A percentile compares a stretch with the other conserved stretches of the same genome.
Evolutionary conservation across 2,797 vertebrate species (phyloP).

Genomic region (Avahi laniger): DNA sequence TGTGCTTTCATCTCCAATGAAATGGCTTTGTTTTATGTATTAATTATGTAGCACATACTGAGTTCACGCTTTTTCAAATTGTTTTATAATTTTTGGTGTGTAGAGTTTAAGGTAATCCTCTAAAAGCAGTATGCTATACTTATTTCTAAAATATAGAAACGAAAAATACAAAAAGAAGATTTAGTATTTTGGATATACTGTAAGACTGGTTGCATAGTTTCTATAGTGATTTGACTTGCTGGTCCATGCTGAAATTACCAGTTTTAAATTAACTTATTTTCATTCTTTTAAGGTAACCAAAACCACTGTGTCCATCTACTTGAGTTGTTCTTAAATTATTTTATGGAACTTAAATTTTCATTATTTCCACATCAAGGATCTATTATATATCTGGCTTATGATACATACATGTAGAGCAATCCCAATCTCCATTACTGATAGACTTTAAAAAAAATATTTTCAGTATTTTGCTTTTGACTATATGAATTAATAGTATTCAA

Average conservation of each 20-base stretch:
- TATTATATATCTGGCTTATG: background rate
- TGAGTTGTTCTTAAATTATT: background rate
- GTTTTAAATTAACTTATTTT: conserved; percentile 11
- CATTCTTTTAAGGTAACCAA: background rate
- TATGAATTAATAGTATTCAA: background rate
- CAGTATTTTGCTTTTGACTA: background rate
- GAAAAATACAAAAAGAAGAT: background rate
- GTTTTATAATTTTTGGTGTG: background rate
- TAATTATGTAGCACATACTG: background rate
- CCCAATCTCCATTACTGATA: background rate
- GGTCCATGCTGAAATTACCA: background rate
- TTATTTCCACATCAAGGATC: background rate
- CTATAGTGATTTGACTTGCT: background rate
- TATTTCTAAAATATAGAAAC: background rate
- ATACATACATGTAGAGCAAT: background rate
- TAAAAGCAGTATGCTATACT: background rate
- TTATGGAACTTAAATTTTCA: background rate
- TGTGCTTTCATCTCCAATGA: background rate
- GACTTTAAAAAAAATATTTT: background rate
- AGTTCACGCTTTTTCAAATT: background rate
- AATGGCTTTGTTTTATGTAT: background rate
- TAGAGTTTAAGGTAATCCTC: background rate
- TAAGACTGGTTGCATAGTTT: background rate
- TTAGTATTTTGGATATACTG: background rate
- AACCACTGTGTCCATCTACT: background rate